A percentile compares a stretch with the other conserved stretches of the same genome.
These are phyloP conservation scores for Entomyzon cyanotis DNA, from an alignment of 2,113 vertebrate genomes.

Conservation along the genomic window DNA sequence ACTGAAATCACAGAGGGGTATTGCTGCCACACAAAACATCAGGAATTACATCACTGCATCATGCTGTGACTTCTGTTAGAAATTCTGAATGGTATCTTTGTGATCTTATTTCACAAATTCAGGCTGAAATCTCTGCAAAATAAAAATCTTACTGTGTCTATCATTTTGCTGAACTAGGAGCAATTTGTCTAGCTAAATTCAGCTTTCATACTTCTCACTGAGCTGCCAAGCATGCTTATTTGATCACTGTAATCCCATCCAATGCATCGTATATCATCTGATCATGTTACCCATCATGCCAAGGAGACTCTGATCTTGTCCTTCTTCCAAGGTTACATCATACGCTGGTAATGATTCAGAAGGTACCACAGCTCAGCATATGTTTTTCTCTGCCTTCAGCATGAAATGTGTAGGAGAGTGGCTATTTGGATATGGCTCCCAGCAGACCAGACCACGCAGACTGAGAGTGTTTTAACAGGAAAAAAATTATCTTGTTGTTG, in stretches of 20 bases:
- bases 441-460: slow-evolving; percentile 26
- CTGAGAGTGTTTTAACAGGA: slow-evolving; percentile 48
- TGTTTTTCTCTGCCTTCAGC: slow-evolving; percentile 51
- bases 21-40: background rate
- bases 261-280: background rate
- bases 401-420: slow-evolving; percentile 62
- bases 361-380: slow-evolving; percentile 19
- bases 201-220: background rate
- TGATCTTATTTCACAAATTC: background rate
- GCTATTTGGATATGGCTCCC: slow-evolving; percentile 55
- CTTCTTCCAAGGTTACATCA: slow-evolving; percentile 41
- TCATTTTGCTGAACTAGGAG: background rate
- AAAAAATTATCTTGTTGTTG: background rate
- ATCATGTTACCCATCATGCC: slow-evolving; percentile 1
- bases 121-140: background rate
- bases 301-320: background rate
- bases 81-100: background rate
- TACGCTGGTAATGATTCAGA: background rate
- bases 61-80: background rate
- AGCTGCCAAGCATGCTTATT: background rate
- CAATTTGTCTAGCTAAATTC: background rate
- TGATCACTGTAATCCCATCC: background rate
- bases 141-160: background rate
- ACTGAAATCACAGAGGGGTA: background rate
- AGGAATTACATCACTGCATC: background rate